Base-by-base conservation (phyloP, 2,888 invertebrate species). In the Andrena hattorfiana region DNA sequence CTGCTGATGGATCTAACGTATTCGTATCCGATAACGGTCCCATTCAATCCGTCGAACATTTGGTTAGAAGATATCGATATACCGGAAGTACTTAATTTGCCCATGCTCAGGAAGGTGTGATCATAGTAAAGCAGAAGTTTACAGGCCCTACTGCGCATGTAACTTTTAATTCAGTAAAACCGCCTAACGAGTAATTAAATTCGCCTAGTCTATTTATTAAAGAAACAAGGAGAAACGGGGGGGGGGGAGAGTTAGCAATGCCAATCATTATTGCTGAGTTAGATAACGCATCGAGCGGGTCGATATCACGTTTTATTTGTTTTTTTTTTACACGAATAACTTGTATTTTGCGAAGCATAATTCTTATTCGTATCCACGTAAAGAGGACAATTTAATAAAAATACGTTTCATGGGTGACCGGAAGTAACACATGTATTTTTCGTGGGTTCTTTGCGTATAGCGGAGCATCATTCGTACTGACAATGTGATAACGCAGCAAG, bases 1-100 rank as follows among this genome's bases (percentile, higher is more conserved):
- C 95, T 98, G 32, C 95, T 98, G 7, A 98, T 98, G 98, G 98
- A 98, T 94, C 96, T 97, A 32, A 98, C 98, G 94, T 96, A 96
- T 94, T 96, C 96, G 88, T 98, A 96, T 94, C 96, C 98, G 0
- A 97, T 98, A 6, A 96, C 97, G 90, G 98, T 98, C 93, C 97
- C 97, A 0, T 98, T 97, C 95, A 97, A 97, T 91, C 98, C 98
- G 0, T 98, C 98, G 0, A 95, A 96, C 63, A 97, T 98, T 84
- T 96, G 97, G 59, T 94, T 99, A 81, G 99, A 99, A 94, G 97
- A 98, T 84, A 96, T 99, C 86, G 98, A 98, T 89, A 95, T 99
- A 87, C 99, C 99, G 0, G 97, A 97, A 87, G 96, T 96, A 7
- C 94, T 98, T 73, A 96, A 97, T 85, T 94, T 98, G 85, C 94